These are phyloP conservation scores for Bradypodion pumilum DNA, from an alignment of 2,797 vertebrate species.

Conservation along the genomic window DNA sequence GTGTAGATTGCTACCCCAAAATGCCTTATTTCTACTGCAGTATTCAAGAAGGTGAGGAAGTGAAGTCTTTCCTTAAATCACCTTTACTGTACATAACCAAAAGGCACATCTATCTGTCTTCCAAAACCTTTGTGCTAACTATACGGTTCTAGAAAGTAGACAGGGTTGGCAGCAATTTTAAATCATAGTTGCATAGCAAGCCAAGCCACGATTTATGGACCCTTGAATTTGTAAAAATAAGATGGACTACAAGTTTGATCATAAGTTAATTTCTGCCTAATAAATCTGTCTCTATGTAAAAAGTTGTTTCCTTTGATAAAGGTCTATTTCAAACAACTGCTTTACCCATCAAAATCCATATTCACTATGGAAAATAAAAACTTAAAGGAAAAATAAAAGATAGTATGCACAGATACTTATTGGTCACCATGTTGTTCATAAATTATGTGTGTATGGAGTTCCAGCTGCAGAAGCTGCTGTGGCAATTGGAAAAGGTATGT, in stretches of 20 bases:
- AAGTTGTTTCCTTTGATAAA: slow-evolving; percentile 37
- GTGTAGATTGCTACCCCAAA: not conserved
- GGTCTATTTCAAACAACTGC: slow-evolving; percentile 30
- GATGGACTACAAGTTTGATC: slow-evolving; percentile 24
- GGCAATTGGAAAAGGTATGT: no score
- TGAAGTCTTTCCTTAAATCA: not conserved
- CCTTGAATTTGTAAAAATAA: not conserved
- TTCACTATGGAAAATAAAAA: slow-evolving; percentile 36
- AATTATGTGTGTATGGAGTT: no score
- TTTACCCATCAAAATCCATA: slow-evolving; percentile 15
- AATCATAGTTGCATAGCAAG: not conserved
- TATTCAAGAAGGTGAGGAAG: not conserved
- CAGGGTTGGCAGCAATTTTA: not conserved
- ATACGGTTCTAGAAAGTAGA: not conserved
- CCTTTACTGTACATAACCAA: not conserved
- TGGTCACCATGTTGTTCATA: not conserved
- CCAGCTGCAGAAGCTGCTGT: no score
- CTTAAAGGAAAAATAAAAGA: slow-evolving; percentile 6
- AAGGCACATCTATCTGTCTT: not conserved
- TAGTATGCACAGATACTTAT: not conserved
- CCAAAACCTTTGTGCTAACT: not conserved
- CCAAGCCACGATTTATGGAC: not conserved
- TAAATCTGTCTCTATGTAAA: slow-evolving; percentile 7
- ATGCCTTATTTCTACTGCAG: not conserved
- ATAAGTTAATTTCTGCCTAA: slow-evolving; percentile 28